These are phyloP conservation scores for Ornithorhynchus anatinus DNA, from an alignment of 2,113 vertebrate genomes.

Conservation along the genomic window DNA sequence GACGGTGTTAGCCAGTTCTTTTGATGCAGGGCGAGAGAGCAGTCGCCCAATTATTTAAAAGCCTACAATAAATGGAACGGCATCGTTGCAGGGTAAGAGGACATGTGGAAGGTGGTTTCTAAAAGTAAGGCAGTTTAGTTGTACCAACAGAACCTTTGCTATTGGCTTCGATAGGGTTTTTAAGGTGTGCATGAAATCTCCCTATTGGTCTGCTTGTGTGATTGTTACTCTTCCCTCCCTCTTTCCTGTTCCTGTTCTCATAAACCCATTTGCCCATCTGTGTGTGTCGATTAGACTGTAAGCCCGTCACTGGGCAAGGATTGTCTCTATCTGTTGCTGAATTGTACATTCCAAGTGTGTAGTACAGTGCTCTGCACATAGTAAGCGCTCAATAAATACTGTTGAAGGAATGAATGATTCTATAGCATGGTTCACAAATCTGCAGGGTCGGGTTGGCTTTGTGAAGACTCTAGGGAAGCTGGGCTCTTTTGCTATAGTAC, in stretches of 20 bases:
- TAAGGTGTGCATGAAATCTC: no score
- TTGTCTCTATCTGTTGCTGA: no score
- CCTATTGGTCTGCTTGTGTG: neutral
- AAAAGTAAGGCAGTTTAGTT: neutral
- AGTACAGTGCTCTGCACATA: no score
- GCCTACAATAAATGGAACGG: neutral
- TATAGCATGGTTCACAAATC: no score
- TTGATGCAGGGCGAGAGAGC: slow-evolving; percentile 7
- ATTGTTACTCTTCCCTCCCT: neutral
- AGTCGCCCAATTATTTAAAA: slow-evolving; percentile 23
- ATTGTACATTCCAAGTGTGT: no score
- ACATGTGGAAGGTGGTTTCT: slow-evolving; percentile 44
- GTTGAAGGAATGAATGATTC: no score
- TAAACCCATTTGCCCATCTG: neutral
- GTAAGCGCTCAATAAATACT: no score
- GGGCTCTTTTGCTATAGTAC: neutral
- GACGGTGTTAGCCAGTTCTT: slow-evolving; percentile 32
- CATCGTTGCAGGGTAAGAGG: neutral
- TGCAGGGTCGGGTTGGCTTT: neutral
- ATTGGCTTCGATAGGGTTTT: no score
- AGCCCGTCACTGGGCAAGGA: no score
- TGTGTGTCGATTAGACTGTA: no score
- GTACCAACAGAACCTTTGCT: slow-evolving; percentile 9
- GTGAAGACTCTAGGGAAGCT: neutral
- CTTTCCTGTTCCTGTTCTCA: neutral